These are phyloP conservation scores for Haliclona indistincta DNA, from an alignment of 37 sponge, comb jelly and placozoan genomes.

Conservation along the genomic window DNA sequence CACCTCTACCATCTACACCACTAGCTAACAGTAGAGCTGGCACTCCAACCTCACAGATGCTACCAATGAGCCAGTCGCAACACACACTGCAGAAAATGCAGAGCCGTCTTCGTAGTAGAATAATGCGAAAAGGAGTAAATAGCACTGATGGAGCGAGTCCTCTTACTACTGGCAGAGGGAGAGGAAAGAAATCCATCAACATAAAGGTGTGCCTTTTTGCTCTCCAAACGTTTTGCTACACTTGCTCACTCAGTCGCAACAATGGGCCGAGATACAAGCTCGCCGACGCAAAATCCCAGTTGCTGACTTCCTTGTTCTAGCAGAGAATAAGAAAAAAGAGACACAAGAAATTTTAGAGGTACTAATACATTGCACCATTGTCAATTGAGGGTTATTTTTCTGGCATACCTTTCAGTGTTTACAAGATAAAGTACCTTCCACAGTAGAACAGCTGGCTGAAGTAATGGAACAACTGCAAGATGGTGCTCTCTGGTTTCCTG, in stretches of 20 bases:
- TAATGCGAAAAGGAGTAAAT: too few relatives aligned
- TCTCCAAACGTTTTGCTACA: too few relatives aligned
- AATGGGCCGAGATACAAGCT: conserved; percentile 80
- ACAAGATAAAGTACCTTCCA: neutral
- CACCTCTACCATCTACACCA: neutral
- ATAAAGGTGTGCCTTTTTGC: neutral
- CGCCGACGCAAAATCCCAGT: conserved; percentile 50
- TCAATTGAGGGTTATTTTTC: neutral
- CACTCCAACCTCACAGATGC: neutral
- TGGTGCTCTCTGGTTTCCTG: conserved; percentile 64
- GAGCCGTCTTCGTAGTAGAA: conserved; percentile 48
- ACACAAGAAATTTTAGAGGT: conserved; percentile 23
- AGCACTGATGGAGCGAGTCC: neutral
- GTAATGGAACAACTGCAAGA: conserved; percentile 42
- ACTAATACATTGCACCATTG: neutral
- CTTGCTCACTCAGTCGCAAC: conserved; percentile 28
- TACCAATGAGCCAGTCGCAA: conserved; percentile 2
- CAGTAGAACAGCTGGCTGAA: conserved; percentile 13
- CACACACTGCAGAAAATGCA: conserved; percentile 60
- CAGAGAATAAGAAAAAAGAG: conserved; percentile 42
- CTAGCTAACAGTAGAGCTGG: neutral
- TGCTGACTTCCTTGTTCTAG: conserved; percentile 45
- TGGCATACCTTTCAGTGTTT: conserved; percentile 4
- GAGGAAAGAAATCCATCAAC: neutral
- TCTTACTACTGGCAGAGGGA: too few relatives aligned